Base-by-base conservation (phyloP, 2,113 vertebrate species). In the Melierax canorus region DNA sequence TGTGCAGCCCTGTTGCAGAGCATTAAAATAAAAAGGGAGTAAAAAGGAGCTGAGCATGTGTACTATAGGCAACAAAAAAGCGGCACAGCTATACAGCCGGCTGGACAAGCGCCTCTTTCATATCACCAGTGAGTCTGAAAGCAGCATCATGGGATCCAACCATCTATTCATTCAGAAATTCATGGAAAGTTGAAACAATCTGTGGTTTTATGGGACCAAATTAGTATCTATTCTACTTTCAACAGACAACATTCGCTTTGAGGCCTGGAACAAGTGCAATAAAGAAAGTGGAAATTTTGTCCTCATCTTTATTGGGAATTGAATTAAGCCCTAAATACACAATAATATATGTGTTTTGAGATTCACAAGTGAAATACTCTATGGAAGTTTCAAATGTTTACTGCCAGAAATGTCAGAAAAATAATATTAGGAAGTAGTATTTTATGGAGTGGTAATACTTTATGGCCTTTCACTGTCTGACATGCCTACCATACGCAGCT, bases 171-270 rank as follows among this genome's bases (percentile, higher is more conserved):
- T 79, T 77, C 81, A 97, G 84, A 93, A 94, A 85, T 86, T 95
- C 21, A 3, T 76, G 83, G 86, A 91, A 94, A 97, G 81, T 67
- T 79, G 84, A 95, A 96, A 91, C 95, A 95, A 88, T 91, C 77
- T 86, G 74, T 72, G 88, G 92, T 60, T 96, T 95, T 96, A 90
- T 96, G 87, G 87, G 84, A 94, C 95, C 50, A 95, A 95, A 92
- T 95, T 92, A 97, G 92, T 83, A 95, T 90, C 92, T 76, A 86
- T 94, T 95, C 80, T 94, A 32, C 69, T 91, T 94, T 36, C 39
- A 84, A 43, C 26, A 80, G 79, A 91, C 88, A 91, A 26, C 60
- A 55, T 78, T 84, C 4, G 0, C 86, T 91, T 81, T 85, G 86
- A 92, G 76, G 51, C 26, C 34, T 86, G 58, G 55, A 89, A 92